Percentiles rank a stretch among this genome's conserved stretches.
Evolutionary conservation across 1,140 invertebrate genomes (phyloP).

Genomic region (Bicyclus anynana): DNA sequence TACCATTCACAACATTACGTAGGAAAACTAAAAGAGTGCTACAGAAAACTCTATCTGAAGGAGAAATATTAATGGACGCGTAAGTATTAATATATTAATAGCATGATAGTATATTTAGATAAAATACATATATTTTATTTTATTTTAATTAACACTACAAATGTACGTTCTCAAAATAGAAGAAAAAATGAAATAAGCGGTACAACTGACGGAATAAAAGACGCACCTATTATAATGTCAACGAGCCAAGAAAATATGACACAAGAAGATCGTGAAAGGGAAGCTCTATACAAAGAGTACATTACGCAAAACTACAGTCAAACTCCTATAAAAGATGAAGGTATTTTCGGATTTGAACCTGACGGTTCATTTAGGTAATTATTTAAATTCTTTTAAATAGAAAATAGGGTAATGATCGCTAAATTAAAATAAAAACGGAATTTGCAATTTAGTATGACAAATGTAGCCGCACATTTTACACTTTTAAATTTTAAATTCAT

Average conservation of each 20-base stretch:
- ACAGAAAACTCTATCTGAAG: constrained; percentile 88
- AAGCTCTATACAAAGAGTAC: constrained; percentile 59
- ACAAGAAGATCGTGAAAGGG: constrained; percentile 58
- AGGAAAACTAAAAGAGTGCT: constrained; percentile 80
- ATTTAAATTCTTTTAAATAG: not conserved
- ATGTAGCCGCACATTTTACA: constrained; percentile 13
- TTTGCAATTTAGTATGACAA: not conserved
- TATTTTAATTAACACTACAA: not conserved
- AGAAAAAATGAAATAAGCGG: constrained; percentile 67
- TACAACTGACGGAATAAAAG: constrained; percentile 63
- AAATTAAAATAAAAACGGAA: too few relatives aligned
- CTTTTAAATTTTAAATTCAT: constrained; percentile 7
- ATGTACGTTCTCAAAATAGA: constrained; percentile 33
- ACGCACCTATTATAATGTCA: constrained; percentile 74
- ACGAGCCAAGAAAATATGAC: constrained; percentile 80
- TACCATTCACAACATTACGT: constrained; percentile 73
- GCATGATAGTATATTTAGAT: not conserved
- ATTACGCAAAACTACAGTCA: constrained; percentile 75
- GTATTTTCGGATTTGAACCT: constrained; percentile 75
- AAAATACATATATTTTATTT: too few relatives aligned
- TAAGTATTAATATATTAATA: constrained; percentile 40
- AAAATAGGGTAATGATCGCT: not conserved
- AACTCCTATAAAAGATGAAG: constrained; percentile 80
- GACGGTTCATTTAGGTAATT: constrained; percentile 74
- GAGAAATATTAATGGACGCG: constrained; percentile 86